A percentile compares a stretch with the other conserved stretches of the same genome.
phyloP scores from a whole-genome alignment of 2,113 vertebrate genomes.

The Albula goreensis region DNA sequence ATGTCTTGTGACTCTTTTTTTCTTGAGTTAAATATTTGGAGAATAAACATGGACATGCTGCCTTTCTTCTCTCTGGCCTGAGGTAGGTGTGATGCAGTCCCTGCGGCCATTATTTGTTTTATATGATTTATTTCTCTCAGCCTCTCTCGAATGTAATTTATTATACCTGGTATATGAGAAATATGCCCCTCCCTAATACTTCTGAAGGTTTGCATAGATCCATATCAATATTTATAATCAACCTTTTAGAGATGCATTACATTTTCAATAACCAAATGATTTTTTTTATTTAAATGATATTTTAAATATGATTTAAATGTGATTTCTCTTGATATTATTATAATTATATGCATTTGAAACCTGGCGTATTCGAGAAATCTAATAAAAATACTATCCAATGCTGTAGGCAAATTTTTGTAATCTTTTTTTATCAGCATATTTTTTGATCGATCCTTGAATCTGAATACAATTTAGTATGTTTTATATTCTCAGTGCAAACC shows the following conservation, averaged over 20 bases:
- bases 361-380: too few species aligned
- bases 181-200: not conserved
- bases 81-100: not conserved
- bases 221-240: not conserved
- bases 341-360: too few species aligned
- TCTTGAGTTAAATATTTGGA: not conserved
- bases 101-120: slow-evolving; percentile 12
- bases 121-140: slow-evolving; percentile 7
- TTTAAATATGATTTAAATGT: too few species aligned
- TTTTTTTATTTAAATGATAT: not conserved
- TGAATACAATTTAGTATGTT: too few species aligned
- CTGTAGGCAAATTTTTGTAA: too few species aligned
- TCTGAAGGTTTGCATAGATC: not conserved
- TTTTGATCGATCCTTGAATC: too few species aligned
- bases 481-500: too few species aligned
- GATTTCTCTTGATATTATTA: not conserved
- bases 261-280: not conserved
- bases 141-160: not conserved
- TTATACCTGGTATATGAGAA: not conserved
- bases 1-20: not conserved
- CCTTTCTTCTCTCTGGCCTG: not conserved
- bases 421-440: too few species aligned
- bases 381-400: too few species aligned
- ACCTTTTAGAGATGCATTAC: not conserved
- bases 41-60: not conserved